Evolutionary conservation across 2,888 invertebrate species (phyloP), one percentile per base, ranked within the genome.

Genomic region (Pollenia amentaria): DNA sequence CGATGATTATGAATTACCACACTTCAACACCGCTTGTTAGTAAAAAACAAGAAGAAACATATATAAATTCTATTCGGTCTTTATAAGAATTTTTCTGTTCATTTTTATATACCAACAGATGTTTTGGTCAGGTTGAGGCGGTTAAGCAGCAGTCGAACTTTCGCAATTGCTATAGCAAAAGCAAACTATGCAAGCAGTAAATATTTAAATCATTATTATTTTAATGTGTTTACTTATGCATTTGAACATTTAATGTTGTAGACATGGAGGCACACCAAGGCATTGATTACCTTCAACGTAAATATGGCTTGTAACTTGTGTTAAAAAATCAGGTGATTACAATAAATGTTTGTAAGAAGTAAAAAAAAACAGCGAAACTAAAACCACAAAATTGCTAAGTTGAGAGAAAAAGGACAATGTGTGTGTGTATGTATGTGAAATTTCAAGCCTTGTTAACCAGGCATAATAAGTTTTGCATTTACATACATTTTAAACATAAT

Each of bases 1-100:
- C 38, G 69, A 73, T 69, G 78, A 86, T 84, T 77, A 87, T 80
- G 87, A 87, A 84, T 87, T 87, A 84, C 84, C 87, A 87, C 87
- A 84, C 87, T 84, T 87, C 72, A 76, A 53, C 69, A 72, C 21
- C n/a, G 72, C 75, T 87, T 70, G 77, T 87, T 84, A 87, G 48
- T 42, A 80, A 53, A 29, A 65, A 64, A 46, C 42, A 48, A 60
- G 0, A 44, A 55, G 40, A 16, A 72, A 57, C 48, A 11, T 53
- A 53, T 53, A 82, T 53, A 21, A 78, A 67, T 72, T 72, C 46
- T 69, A 16, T 69, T 62, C 46, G 73, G 38, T 67, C 73, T 55
- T 73, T 40, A 72, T 11, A 65, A 38, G 16, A 46, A 44, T 62
- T 42, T 12, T 72, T 53, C 7, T 40, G 46, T 14, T 29, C 29